Conservation (phyloP, 2,888 invertebrate genomes). For the Rotaria magnacalcarata region DNA sequence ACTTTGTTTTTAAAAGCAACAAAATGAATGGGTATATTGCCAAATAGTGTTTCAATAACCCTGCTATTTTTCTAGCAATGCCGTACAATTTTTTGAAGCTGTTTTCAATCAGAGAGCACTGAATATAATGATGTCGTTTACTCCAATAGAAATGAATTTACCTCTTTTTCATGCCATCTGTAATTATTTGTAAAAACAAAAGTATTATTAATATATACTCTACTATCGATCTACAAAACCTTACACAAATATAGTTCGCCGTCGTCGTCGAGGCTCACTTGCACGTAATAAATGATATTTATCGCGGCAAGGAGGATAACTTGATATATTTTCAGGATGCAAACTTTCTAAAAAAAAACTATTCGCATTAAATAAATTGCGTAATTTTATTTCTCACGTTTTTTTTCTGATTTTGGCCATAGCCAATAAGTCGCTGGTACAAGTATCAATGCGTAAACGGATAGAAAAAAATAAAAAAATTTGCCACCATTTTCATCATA, state of each 20-base stretch:
- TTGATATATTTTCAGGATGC: slow-evolving; percentile 71
- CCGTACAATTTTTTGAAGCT: no score
- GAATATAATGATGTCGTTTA: no score
- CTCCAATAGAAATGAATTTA: no score
- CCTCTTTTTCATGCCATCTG: no score
- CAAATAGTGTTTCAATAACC: no score
- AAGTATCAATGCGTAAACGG: slow-evolving; percentile 87
- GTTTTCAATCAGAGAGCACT: no score
- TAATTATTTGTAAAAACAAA: background rate
- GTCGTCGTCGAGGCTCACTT: slow-evolving; percentile 71
- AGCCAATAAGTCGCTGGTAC: slow-evolving; percentile 94
- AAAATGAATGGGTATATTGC: no score
- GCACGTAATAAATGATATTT: slow-evolving; percentile 77
- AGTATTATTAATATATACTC: background rate
- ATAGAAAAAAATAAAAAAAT: slow-evolving; percentile 95
- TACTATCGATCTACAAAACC: background rate
- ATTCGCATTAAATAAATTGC: background rate
- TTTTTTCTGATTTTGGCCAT: slow-evolving; percentile 84
- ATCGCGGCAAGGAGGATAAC: slow-evolving; percentile 78
- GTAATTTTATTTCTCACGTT: slow-evolving; percentile 65
- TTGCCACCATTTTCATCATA: slow-evolving; percentile 99
- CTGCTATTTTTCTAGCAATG: no score
- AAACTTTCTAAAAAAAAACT: slow-evolving; percentile 50
- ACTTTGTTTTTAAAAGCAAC: no score
- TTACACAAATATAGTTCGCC: slow-evolving; percentile 5